Base-by-base conservation (phyloP, 2,113 vertebrate genomes). In the Chaetura pelagica region DNA sequence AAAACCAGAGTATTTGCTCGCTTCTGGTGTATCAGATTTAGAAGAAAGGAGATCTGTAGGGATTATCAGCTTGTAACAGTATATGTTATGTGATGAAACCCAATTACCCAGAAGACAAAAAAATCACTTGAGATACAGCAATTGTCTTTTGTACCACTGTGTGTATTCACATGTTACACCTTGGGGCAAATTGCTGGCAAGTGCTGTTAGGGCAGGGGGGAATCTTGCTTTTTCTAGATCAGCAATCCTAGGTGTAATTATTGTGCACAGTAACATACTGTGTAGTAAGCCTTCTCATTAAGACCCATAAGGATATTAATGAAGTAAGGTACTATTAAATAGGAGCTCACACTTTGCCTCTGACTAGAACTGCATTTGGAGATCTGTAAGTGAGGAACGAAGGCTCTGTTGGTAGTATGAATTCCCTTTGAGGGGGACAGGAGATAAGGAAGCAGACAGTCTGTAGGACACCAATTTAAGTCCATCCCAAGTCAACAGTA, bases 91-190 rank as follows among this genome's bases (percentile, higher is more conserved):
- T 42, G 44, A 67, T 75, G 68, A 84, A 86, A 71, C 38, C 26
- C 38, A 86, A 74, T 91, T 85, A 71, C 35, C 34, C 51, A 57
- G 29, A 92, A 93, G 40, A 93, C 62, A 83, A 89, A 92, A 67
- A 69, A 69, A 75, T 34, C 38, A 35, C 32, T 89, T 58, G 58
- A 79, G 82, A 90, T 54, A 73, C 9, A 52, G 48, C 15, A 14
- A 46, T 73, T 13, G 7, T 74, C 23, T 91, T 91, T 93, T 83
- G 55, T 66, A 85, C n/a, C 38, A 34, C 26, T 0, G 2, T 8
- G 5, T 87, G 66, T 63, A 83, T 62, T 79, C 59, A 27, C 44
- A 51, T 74, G 75, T 80, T 88, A 59, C 38, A 67, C 52, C 61
- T 63, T 84, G 86, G 82, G 81, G 82, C 79, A 80, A 74, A 71